Evolutionary conservation across 2,113 vertebrate species (phyloP).

Genomic region (Dasypus novemcinctus): DNA sequence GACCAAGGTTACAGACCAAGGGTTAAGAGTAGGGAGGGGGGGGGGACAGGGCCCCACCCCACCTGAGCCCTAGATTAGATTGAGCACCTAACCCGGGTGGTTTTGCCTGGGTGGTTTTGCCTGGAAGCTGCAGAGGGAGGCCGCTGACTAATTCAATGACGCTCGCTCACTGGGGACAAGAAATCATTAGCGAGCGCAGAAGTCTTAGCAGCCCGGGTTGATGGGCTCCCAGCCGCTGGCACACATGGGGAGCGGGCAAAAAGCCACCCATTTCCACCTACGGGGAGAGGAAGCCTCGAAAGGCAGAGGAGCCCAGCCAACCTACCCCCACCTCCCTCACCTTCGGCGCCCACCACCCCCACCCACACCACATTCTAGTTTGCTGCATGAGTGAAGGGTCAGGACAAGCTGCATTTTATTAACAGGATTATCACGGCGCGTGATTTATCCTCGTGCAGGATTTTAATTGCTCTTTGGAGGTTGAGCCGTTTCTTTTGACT

Average conservation of each 20-base stretch:
- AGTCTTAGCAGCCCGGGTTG: constrained; percentile 83
- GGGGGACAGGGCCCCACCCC: constrained; percentile 67
- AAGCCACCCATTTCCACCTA: constrained; percentile 76
- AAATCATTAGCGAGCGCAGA: constrained; percentile 85
- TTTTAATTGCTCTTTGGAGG: constrained; percentile 92
- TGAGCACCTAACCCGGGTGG: constrained; percentile 77
- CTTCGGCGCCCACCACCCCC: constrained; percentile 74
- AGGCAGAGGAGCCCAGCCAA: constrained; percentile 37
- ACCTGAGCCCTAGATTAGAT: constrained; percentile 82
- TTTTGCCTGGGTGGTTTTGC: constrained; percentile 79
- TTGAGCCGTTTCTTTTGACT: constrained; percentile 89
- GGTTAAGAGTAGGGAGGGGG: constrained; percentile 75
- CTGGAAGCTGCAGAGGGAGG: constrained; percentile 79
- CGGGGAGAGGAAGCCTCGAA: not conserved
- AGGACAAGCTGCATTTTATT: constrained; percentile 91
- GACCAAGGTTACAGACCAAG: constrained; percentile 66
- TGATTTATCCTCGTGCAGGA: constrained; percentile 91
- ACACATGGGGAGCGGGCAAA: constrained; percentile 62
- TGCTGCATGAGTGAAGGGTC: constrained; percentile 88
- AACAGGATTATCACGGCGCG: constrained; percentile 89
- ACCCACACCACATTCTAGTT: constrained; percentile 85
- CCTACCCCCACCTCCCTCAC: constrained; percentile 67
- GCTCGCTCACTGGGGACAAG: constrained; percentile 85
- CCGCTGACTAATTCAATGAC: constrained; percentile 85
- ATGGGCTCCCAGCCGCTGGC: constrained; percentile 59